Base-by-base conservation (phyloP, 2,888 invertebrate species). In the Empis livida region DNA sequence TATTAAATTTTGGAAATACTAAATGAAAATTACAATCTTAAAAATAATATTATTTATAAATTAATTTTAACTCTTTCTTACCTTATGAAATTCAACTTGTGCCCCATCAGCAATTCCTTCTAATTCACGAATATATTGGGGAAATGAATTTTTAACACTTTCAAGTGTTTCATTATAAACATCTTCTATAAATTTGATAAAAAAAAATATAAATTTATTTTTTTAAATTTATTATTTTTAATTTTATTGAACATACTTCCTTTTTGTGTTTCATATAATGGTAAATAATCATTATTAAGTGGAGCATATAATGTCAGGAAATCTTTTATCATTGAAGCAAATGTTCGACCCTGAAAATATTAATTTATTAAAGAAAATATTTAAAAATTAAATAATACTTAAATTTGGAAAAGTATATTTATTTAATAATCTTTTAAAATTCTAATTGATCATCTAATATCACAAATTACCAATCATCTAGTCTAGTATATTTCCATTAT, bases 81-180 rank as follows among this genome's bases (percentile, higher is more conserved):
- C 90, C 78, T 87, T 83, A 56, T 85, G 70, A 64, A 91, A 91
- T 1, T 88, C 83, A 5, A 91, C 82, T 54, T 80, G 75, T 2
- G 90, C 82, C 1, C 92, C 91, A 61, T 89, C 87, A 9, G 91
- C 85, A n/a, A 83, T 77, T 35, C 91, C 92, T 62, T 85, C 79
- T 38, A 92, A 71, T 68, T 92, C 92, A 50, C 79, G 75, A 2
- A 91, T 72, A 60, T 91, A 91, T 58, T 88, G 84, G 0, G 91
- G 90, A 66, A 78, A 90, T 56, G 80, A 79, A 43, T 73, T 65
- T 55, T 77, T 77, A 54, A 84, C 80, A 51, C 75, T 75, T 5
- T 73, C 73, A 41, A 91, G 71, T 0, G 87, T 88, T 47, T 76
- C 80, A 23, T 89, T 84, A 59, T 88, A 92, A 1, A 81, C 78